Conservation (phyloP, 2,797 vertebrate species). For the Podarcis siculus region DNA sequence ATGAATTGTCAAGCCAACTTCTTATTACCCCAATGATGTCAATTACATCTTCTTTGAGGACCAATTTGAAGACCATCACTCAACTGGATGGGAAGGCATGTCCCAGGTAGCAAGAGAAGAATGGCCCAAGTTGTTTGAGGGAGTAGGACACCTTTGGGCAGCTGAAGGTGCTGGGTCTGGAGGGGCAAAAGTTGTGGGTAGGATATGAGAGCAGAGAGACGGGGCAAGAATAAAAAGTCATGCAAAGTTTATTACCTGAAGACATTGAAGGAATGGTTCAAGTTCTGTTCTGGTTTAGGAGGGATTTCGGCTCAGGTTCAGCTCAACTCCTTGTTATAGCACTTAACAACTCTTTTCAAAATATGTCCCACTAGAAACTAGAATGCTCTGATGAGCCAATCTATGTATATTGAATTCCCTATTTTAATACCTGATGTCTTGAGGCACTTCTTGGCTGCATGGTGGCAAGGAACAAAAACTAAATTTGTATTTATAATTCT, state of each 20-base stretch:
- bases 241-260: not conserved
- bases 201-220: not conserved
- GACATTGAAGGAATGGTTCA: not conserved
- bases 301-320: not conserved
- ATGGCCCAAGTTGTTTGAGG: not conserved
- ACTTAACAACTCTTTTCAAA: not conserved
- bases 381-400: not conserved
- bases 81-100: too few species aligned
- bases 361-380: not conserved
- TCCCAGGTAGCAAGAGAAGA: not conserved
- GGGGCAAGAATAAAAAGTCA: not conserved
- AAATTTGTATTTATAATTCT: constrained; percentile 41
- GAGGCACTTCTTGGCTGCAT: constrained; percentile 3
- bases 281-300: not conserved
- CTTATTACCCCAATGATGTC: too few species aligned
- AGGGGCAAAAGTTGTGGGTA: not conserved
- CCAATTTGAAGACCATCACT: not conserved
- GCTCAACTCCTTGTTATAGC: not conserved
- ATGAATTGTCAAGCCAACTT: too few species aligned
- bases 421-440: not conserved
- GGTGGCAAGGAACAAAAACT: not conserved
- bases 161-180: not conserved
- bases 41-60: too few species aligned
- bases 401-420: not conserved
- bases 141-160: not conserved